Percentiles rank a stretch among this genome's conserved stretches.
Evolutionary conservation across 2,113 vertebrate genomes (phyloP).

Genomic region (Columba janthina): DNA sequence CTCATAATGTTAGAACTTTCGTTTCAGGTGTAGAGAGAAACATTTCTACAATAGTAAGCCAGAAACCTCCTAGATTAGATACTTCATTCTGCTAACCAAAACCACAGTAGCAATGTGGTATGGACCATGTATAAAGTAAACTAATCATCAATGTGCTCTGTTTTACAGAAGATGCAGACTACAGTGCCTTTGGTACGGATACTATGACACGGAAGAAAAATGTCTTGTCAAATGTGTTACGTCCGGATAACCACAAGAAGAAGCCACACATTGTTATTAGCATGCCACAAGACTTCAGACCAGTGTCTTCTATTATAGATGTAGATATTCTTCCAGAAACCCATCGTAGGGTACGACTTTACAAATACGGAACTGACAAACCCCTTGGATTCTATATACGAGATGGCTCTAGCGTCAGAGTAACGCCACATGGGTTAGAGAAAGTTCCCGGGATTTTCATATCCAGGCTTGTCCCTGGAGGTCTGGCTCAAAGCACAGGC

Average conservation of each 20-base stretch:
- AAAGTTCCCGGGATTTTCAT: slow-evolving; percentile 95
- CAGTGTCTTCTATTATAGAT: slow-evolving; percentile 96
- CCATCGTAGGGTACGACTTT: slow-evolving; percentile 91
- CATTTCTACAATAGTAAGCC: not conserved
- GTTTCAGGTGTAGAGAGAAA: not conserved
- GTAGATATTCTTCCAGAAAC: slow-evolving; percentile 97
- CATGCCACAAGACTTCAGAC: slow-evolving; percentile 94
- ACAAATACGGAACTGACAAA: slow-evolving; percentile 95
- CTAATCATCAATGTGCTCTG: slow-evolving; percentile 9
- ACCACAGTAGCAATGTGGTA: accelerated
- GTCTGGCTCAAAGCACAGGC: slow-evolving; percentile 94
- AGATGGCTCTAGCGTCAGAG: slow-evolving; percentile 93
- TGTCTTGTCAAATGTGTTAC: slow-evolving; percentile 87
- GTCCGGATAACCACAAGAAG: slow-evolving; percentile 87
- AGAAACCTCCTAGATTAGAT: not conserved
- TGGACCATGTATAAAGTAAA: not conserved
- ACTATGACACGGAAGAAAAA: slow-evolving; percentile 91
- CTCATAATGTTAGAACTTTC: not conserved
- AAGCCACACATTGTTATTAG: slow-evolving; percentile 92
- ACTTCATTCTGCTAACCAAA: not conserved
- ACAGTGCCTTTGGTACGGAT: slow-evolving; percentile 90
- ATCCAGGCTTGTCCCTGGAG: slow-evolving; percentile 91
- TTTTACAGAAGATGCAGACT: slow-evolving; percentile 94
- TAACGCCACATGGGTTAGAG: slow-evolving; percentile 92
- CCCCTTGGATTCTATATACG: slow-evolving; percentile 97